Evolutionary conservation across 2,888 invertebrate species (phyloP).

Genomic region (Hesperia comma): DNA sequence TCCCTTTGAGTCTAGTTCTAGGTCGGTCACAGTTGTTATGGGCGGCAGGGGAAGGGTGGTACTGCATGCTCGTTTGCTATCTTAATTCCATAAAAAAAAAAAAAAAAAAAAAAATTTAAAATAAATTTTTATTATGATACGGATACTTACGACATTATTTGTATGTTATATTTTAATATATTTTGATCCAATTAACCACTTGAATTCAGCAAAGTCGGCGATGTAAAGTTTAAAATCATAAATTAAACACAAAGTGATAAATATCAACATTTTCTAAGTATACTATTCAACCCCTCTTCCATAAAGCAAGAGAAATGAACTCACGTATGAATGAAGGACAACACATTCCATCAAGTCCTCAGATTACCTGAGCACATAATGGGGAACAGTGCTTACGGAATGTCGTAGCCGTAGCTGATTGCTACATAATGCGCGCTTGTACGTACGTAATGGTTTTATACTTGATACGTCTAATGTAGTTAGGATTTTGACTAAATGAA

Average conservation of each 20-base stretch:
- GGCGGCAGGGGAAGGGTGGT: too few relatives aligned
- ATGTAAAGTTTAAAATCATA: too few relatives aligned
- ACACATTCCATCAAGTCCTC: constrained; percentile 18
- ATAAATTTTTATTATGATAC: too few relatives aligned
- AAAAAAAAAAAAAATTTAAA: too few relatives aligned
- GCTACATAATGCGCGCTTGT: constrained; percentile 1
- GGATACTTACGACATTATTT: too few relatives aligned
- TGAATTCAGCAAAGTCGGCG: too few relatives aligned
- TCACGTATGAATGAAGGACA: constrained; percentile 11
- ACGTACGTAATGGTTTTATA: constrained; percentile 2
- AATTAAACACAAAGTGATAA: neutral
- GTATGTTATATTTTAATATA: too few relatives aligned
- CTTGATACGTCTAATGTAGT: neutral
- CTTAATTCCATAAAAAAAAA: too few relatives aligned
- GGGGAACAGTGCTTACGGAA: constrained; percentile 22
- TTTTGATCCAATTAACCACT: too few relatives aligned
- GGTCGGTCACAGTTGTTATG: too few relatives aligned
- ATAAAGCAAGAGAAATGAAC: constrained; percentile 7
- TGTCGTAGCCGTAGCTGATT: constrained; percentile 4
- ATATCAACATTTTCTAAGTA: neutral
- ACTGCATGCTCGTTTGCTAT: too few relatives aligned
- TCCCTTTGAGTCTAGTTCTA: too few relatives aligned
- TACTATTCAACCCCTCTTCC: neutral
- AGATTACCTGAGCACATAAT: constrained; percentile 20
- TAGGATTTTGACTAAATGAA: neutral